Conservation (phyloP, 2,113 vertebrate species). For the Mohoua ochrocephala region DNA sequence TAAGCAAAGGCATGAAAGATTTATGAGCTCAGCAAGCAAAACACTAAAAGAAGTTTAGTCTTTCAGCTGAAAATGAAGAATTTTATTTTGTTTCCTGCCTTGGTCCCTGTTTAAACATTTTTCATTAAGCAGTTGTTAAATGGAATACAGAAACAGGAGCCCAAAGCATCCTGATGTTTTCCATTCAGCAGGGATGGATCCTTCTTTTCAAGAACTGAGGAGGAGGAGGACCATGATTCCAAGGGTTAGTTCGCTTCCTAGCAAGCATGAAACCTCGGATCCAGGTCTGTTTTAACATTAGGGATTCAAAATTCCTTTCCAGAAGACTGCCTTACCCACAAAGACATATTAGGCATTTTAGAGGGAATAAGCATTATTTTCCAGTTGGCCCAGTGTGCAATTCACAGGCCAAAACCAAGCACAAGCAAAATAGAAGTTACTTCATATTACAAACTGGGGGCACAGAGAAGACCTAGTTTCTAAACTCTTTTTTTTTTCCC, state of each 20-base stretch:
- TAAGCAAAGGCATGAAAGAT: conserved; percentile 14
- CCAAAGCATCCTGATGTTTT: neutral
- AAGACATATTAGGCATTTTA: neutral
- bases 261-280: neutral
- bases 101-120: conserved; percentile 17
- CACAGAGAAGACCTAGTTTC: neutral
- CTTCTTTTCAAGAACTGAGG: neutral
- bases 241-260: neutral
- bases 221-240: neutral
- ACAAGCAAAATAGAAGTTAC: neutral
- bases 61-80: conserved; percentile 29
- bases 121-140: neutral
- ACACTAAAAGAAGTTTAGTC: neutral
- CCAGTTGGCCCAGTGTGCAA: neutral
- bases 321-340: neutral
- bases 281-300: neutral
- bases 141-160: neutral
- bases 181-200: neutral
- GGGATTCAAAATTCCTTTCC: neutral
- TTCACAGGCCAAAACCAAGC: neutral
- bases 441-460: neutral
- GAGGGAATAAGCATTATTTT: neutral
- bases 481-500: neutral
- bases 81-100: conserved; percentile 40
- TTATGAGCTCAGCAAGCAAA: conserved; percentile 31